Base-by-base conservation (phyloP, 2,113 vertebrate species). In the Heloderma charlesbogerti region DNA sequence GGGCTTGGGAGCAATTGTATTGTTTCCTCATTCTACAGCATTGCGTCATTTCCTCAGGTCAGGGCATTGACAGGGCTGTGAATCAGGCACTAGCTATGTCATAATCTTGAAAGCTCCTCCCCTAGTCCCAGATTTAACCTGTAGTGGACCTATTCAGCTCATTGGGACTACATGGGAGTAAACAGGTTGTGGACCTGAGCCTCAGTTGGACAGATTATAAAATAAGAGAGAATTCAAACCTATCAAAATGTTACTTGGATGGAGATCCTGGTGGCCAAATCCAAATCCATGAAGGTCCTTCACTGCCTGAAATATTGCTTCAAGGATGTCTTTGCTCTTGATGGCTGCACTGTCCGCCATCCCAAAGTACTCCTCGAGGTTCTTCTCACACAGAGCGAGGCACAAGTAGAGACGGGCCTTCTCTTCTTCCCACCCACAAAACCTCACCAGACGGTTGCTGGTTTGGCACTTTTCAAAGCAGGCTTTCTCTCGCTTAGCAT, bases 341-440 rank as follows among this genome's bases (percentile, higher is more conserved):
- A 69, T 2, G 40, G 63, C 51, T 71, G 2, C 10, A 0, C 71
- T n/a, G 72, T 79, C 88, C 51, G 66, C 8, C 2, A 80, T 81
- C 2, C 69, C 69, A 77, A 98, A 91, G 48, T 92, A 29, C 4
- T 96, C 93, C 87, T 96, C 91, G 74, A 98, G 95, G 6, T 95
- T 97, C 75, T 63, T 90, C 90, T 98, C 97, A 77, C 97, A 98
- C 69, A 98, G 97, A 0, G 95, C 72, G 12, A 97, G 93, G 51
- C 97, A 98, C 91, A 97, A 87, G 1, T 97, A 97, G 31, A 94
- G 2, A 40, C 67, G 95, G 63, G 4, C 66, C 5, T 37, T 67
- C 25, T 48, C 0, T 4, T 29, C 91, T 90, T 97, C 97, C 0
- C 0, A 71, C 27, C 95, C 96, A 7, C 95, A 95, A 82, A 97